These are phyloP conservation scores for Coregonus clupeaformis DNA, from an alignment of 2,113 vertebrate genomes.

Conservation along the genomic window DNA sequence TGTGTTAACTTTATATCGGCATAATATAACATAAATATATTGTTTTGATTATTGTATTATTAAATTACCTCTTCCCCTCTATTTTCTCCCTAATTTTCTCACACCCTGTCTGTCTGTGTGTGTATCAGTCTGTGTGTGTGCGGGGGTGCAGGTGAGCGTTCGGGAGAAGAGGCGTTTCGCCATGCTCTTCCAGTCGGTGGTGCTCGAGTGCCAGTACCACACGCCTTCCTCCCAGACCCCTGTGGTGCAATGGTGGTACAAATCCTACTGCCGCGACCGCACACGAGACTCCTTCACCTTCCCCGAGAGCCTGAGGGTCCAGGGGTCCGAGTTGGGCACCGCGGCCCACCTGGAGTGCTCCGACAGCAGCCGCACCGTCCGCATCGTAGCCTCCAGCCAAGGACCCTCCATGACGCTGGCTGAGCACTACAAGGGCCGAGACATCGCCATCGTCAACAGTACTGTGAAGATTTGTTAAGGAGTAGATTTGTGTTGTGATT, in stretches of 20 bases:
- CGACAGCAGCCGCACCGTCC: constrained; percentile 89
- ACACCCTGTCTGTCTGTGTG: constrained; percentile 15
- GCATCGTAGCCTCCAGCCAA: constrained; percentile 89
- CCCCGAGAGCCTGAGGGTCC: constrained; percentile 62
- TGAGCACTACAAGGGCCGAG: constrained; percentile 92
- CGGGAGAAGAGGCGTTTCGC: constrained; percentile 85
- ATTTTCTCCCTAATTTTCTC: not conserved
- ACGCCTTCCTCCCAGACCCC: constrained; percentile 84
- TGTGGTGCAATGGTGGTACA: constrained; percentile 97
- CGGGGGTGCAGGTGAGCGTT: constrained; percentile 84
- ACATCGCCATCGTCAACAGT: constrained; percentile 93
- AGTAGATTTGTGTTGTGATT: not conserved
- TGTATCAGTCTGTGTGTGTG: constrained; percentile 71
- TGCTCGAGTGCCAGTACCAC: constrained; percentile 91
- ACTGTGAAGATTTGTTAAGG: not conserved
- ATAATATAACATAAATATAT: too few relatives aligned
- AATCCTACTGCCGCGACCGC: constrained; percentile 94
- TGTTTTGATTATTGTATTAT: not conserved
- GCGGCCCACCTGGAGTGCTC: constrained; percentile 88
- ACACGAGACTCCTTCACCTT: constrained; percentile 84
- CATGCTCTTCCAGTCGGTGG: constrained; percentile 93
- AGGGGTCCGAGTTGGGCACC: constrained; percentile 77
- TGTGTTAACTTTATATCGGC: not conserved
- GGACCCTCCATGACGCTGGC: constrained; percentile 86
- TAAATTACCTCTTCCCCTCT: too few relatives aligned